These are phyloP conservation scores for Terrapene triunguis DNA, from an alignment of 2,113 vertebrate species.

Conservation along the genomic window DNA sequence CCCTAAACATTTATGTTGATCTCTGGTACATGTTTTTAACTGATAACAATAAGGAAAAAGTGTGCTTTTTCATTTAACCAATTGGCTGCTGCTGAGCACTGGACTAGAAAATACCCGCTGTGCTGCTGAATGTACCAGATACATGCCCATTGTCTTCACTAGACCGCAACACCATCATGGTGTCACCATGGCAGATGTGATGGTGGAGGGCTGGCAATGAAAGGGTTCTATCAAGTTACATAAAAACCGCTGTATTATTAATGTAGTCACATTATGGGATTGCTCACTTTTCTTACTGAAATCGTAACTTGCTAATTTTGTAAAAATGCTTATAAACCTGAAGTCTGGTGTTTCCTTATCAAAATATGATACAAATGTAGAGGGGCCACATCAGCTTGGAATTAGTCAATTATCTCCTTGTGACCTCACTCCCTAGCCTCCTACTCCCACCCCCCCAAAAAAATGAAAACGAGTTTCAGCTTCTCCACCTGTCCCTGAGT, in stretches of 20 bases:
- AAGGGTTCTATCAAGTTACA: not conserved
- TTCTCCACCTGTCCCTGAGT: not conserved
- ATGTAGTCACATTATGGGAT: not conserved
- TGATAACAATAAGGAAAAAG: not conserved
- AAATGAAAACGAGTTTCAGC: not conserved
- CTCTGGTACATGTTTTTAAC: not conserved
- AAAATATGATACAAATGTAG: not conserved
- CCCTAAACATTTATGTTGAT: not conserved
- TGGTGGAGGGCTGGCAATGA: not conserved
- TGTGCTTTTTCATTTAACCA: not conserved
- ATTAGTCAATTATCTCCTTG: not conserved
- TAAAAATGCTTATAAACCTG: not conserved
- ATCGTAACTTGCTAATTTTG: not conserved
- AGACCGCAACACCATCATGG: not conserved
- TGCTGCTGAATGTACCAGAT: not conserved
- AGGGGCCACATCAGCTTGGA: not conserved
- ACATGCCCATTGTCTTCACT: accelerated
- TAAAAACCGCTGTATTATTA: accelerated
- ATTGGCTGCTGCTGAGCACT: accelerated
- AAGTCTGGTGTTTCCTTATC: not conserved
- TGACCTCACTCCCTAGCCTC: not conserved
- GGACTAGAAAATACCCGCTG: not conserved
- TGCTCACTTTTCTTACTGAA: not conserved
- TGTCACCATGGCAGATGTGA: not conserved
- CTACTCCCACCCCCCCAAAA: not conserved